These are phyloP conservation scores for Meteorus colon DNA, from an alignment of 2,888 invertebrate species.

Conservation along the genomic window DNA sequence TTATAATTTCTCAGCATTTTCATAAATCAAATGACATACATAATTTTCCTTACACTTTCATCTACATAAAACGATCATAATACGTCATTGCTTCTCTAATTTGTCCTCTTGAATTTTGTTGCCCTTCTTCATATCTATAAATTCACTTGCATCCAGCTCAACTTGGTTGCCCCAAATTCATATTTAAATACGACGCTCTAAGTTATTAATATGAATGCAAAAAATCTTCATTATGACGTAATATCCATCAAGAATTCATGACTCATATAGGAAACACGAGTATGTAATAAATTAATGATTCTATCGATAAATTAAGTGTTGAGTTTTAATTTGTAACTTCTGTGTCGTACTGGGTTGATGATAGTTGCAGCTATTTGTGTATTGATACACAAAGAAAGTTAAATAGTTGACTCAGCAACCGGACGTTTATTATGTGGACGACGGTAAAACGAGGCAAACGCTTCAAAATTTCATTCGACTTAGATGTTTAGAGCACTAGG, in stretches of 20 bases:
- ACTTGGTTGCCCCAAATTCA: too few relatives aligned
- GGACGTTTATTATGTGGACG: slow-evolving; percentile 29
- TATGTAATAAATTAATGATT: too few relatives aligned
- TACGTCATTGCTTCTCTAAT: background rate
- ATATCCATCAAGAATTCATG: too few relatives aligned
- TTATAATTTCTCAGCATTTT: background rate
- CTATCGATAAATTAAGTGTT: too few relatives aligned
- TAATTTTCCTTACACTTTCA: background rate
- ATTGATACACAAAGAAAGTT: slow-evolving; percentile 14
- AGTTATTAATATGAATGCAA: too few relatives aligned
- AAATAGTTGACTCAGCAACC: background rate
- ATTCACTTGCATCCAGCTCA: too few relatives aligned
- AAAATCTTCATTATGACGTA: too few relatives aligned
- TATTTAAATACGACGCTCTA: too few relatives aligned
- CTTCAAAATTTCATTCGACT: background rate
- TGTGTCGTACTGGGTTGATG: background rate
- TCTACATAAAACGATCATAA: background rate
- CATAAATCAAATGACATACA: background rate
- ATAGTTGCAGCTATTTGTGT: background rate
- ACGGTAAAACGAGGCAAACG: slow-evolving; percentile 14
- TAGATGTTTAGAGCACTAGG: slow-evolving; percentile 19
- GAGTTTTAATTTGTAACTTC: too few relatives aligned
- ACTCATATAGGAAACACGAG: too few relatives aligned
- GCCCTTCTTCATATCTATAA: background rate
- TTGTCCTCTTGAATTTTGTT: background rate